Percentiles rank a stretch among this genome's conserved stretches.
Evolutionary conservation across 2,113 vertebrate species (phyloP).

Genomic region (Tetrax tetrax): DNA sequence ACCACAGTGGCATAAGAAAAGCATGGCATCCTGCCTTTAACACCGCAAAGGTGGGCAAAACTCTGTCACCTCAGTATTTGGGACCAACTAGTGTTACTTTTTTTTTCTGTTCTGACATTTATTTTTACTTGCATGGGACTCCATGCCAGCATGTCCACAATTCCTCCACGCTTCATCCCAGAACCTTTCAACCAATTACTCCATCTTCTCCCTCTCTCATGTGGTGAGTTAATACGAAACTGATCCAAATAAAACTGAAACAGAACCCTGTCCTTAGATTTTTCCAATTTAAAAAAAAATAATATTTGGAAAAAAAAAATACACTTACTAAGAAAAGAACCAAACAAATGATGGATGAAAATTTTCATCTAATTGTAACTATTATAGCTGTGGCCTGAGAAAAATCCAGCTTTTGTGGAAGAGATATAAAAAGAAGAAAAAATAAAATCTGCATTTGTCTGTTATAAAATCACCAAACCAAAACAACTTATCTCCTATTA

Average conservation of each 20-base stretch:
- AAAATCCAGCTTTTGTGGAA: neutral
- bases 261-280: neutral
- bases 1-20: neutral
- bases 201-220: neutral
- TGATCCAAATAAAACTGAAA: neutral
- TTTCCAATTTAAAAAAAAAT: neutral
- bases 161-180: neutral
- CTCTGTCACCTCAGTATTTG: neutral
- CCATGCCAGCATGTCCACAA: neutral
- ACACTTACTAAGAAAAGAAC: neutral
- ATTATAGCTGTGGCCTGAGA: neutral
- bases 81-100: neutral
- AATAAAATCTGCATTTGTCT: neutral
- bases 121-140: neutral
- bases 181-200: neutral
- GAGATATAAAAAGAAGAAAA: neutral
- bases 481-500: neutral
- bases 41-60: neutral
- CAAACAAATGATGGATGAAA: neutral
- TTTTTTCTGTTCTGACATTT: neutral
- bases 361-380: neutral
- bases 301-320: neutral
- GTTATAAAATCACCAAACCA: neutral
- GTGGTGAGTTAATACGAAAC: neutral
- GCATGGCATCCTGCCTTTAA: neutral